Evolutionary conservation across 2,113 vertebrate species (phyloP), one percentile per base, ranked within the genome.

Genomic region (Chamaea fasciata): DNA sequence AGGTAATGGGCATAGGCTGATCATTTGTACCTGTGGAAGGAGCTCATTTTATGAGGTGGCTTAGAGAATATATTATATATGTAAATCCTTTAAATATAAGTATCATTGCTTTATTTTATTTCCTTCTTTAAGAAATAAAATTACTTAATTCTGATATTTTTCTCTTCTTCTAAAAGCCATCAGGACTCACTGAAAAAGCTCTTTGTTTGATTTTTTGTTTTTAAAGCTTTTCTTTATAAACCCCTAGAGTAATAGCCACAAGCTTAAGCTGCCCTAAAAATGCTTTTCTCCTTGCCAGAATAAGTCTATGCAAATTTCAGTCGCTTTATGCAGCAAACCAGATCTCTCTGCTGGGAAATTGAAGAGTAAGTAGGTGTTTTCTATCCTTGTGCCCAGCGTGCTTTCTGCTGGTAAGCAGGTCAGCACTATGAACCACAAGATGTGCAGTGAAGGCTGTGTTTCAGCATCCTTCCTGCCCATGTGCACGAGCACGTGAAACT

Each of bases 321-420:
- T 68, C 1, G 1, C 31, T 86, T 73, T 26, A 31, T 76, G 67
- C 67, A 92, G 37, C 22, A 39, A 63, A 30, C 50, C n/a, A 73
- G 17, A 33, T 80, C 15, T 80, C n/a, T 70, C 24, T 13, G 6
- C 77, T 93, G 67, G 37, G 39, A 75, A 94, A 30, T 15, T 39
- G 35, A 64, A 71, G 60, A 65, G 3, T n/a, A 50, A 74, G n/a
- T 53, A 33, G 1, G 1, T 74, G 69, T 71, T 67, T 91, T 56
- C 52, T 65, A 6, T 50, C n/a, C 15, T 23, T 42, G 15, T 56
- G 30, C 49, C 17, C 16, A 18, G 35, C 0, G 0, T 84, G 31
- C 33, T 44, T 21, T 55, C 24, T 74, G 19, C 37, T 47, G 11
- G 13, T 44, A 62, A 77, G 13, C 55, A 77, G 46, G 35, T 41